Evolutionary conservation across 2,888 invertebrate species (phyloP), one percentile per base, ranked within the genome.

Genomic region (Tryphoninae sp.): DNA sequence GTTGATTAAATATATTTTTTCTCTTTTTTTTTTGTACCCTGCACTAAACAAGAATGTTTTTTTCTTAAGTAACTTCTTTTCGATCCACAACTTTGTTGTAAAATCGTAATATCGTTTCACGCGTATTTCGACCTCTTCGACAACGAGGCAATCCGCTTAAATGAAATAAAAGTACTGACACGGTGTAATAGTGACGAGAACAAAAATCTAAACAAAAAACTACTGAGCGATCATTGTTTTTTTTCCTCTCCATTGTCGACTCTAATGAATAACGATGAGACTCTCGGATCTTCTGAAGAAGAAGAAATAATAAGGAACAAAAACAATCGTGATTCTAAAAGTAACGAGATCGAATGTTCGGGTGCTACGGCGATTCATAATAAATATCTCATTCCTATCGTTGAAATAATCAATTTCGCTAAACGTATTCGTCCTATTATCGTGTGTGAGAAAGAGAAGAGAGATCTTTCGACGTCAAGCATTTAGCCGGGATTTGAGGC

Each of bases 1-100:
- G 80, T 77, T 82, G 79, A 81, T 81, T 81, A 67, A 82, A 75
- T 58, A 75, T 75, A 65, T 45, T 33, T 53, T 62, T 74, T 62
- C 53, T 22, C 53, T 62, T 73, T 58, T 73, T 79, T 78, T 79
- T 81, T 81, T 81, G 72, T 79, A 75, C 75, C 75, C 79, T 55
- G 78, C 71, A 64, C 64, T 68, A 73, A 75, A 83, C 26, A 53
- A 72, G 64, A 69, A 68, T 67, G 16, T 23, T 65, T 42, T 22
- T 51, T 42, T 59, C 71, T 61, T 62, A 65, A 65, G 64, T 69
- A 74, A 80, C 71, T 76, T 71, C 64, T 33, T 33, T 53, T 9
- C 6, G 19, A 55, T 8, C 13, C 2, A 2, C 26, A 55, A 55
- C 16, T 55, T 19, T 16, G n/a, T 55, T 55, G 55, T 8, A 19